Percentiles rank a stretch among this genome's conserved stretches.
These are phyloP conservation scores for Drosophila austrosaltans DNA, from an alignment of 2,888 invertebrate species.

Conservation along the genomic window DNA sequence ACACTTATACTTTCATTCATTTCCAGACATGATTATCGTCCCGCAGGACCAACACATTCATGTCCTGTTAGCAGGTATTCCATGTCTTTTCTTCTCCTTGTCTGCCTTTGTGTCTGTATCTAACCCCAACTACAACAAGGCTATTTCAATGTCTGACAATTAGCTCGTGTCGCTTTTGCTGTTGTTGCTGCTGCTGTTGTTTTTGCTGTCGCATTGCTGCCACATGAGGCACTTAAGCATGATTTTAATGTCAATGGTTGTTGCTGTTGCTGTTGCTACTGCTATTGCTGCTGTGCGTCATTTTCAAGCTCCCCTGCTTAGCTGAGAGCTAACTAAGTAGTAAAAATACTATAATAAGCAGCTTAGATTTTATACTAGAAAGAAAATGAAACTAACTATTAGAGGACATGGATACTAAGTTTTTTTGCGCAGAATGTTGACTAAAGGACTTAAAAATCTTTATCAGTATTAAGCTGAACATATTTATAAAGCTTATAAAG, in stretches of 20 bases:
- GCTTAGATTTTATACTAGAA: conserved; percentile 7
- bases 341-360: conserved; percentile 6
- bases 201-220: conserved; percentile 64
- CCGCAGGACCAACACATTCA: neutral
- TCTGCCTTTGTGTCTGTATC: conserved; percentile 26
- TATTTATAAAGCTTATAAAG: too few relatives aligned
- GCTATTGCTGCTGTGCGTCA: conserved; percentile 43
- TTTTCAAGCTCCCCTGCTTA: conserved; percentile 44
- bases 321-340: neutral
- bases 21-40: neutral
- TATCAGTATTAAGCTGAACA: too few relatives aligned
- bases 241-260: conserved; percentile 81
- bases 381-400: conserved; percentile 22
- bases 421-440: neutral
- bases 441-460: too few relatives aligned
- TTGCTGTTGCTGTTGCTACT: conserved; percentile 34
- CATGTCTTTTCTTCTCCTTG: conserved; percentile 1
- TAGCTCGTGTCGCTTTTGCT: conserved; percentile 44
- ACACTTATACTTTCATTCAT: neutral
- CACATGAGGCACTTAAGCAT: conserved; percentile 78
- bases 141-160: conserved; percentile 72
- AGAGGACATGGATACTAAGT: neutral
- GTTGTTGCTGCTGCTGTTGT: conserved; percentile 37
- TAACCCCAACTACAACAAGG: conserved; percentile 42
- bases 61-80: conserved; percentile 12